These are phyloP conservation scores for Penaeus monodon DNA, from an alignment of 2,888 invertebrate species.

Conservation along the genomic window DNA sequence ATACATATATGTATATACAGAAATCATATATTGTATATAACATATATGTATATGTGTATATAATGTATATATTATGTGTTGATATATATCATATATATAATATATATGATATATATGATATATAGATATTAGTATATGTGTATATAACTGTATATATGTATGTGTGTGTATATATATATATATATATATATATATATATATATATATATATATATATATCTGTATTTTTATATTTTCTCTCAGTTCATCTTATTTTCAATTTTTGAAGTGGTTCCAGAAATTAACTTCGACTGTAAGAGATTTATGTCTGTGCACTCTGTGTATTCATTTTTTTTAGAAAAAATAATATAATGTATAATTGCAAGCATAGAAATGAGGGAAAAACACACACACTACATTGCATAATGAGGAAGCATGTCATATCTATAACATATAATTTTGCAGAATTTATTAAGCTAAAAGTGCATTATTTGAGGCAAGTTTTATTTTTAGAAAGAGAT, in stretches of 20 bases:
- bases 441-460: not conserved
- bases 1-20: conserved; percentile 2
- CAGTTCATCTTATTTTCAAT: not conserved
- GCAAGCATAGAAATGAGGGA: no score
- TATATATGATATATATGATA: conserved; percentile 19
- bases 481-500: no score
- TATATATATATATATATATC: not conserved
- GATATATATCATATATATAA: not conserved
- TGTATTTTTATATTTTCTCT: not conserved
- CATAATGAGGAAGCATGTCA: no score
- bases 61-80: not conserved
- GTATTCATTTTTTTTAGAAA: no score
- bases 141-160: not conserved
- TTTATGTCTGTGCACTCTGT: no score
- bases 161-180: not conserved
- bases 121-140: no score
- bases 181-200: conserved; percentile 20
- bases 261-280: not conserved
- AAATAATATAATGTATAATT: no score
- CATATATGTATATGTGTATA: not conserved
- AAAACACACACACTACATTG: not conserved
- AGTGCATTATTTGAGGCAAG: no score
- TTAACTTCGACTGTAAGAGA: not conserved
- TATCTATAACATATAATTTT: no score
- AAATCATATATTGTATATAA: not conserved